These are phyloP conservation scores for Melanogrammus aeglefinus DNA, from an alignment of 2,797 vertebrate genomes.

Conservation along the genomic window DNA sequence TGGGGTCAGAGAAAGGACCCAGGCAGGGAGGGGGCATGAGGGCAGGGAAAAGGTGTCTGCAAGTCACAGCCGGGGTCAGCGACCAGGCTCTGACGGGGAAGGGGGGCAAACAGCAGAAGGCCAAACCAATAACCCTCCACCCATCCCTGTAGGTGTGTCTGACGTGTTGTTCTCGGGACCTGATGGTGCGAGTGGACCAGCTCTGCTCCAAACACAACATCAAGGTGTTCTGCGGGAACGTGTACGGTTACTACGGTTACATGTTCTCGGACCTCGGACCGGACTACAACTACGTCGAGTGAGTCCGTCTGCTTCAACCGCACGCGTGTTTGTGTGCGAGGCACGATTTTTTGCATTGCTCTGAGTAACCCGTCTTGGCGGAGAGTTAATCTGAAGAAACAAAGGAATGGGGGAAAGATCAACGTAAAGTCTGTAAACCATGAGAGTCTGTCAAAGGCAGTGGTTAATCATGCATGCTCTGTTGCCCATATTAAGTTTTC, in stretches of 20 bases:
- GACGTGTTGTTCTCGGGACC: slow-evolving; percentile 84
- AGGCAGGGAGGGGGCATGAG: too few relatives aligned
- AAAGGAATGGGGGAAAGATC: neutral
- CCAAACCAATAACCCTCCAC: too few relatives aligned
- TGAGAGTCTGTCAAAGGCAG: neutral
- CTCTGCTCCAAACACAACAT: slow-evolving; percentile 80
- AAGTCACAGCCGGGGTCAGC: too few relatives aligned
- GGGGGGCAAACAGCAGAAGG: too few relatives aligned
- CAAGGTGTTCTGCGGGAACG: slow-evolving; percentile 90
- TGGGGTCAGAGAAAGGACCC: too few relatives aligned
- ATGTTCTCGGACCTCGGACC: slow-evolving; percentile 88
- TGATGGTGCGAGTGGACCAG: slow-evolving; percentile 83
- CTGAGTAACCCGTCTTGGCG: too few relatives aligned
- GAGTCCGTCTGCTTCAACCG: slow-evolving; percentile 53
- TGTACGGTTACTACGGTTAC: slow-evolving; percentile 92
- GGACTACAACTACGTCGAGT: slow-evolving; percentile 91
- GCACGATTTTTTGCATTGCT: too few relatives aligned
- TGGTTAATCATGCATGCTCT: neutral
- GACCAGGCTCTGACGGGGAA: too few relatives aligned
- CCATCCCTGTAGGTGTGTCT: slow-evolving; percentile 80
- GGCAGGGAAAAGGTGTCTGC: too few relatives aligned
- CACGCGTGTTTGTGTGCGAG: neutral
- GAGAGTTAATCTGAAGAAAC: neutral
- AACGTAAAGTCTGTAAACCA: too few relatives aligned
- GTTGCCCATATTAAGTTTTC: neutral